Evolutionary conservation across 2,888 invertebrate genomes (phyloP).

Genomic region (Diaphora mendica): DNA sequence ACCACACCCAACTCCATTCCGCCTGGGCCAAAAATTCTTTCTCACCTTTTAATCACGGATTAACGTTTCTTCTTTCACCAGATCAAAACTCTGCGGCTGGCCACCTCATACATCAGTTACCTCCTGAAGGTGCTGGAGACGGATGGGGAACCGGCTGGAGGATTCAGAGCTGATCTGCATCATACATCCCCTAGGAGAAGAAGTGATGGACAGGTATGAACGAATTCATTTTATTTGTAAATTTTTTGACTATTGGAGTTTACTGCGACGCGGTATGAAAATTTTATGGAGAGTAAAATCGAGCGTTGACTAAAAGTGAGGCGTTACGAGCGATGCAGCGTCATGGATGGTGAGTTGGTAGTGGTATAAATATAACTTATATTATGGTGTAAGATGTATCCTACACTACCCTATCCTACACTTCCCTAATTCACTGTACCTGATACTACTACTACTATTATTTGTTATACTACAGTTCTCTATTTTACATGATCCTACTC

Average conservation of each 20-base stretch:
- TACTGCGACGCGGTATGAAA: too few species aligned
- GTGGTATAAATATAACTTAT: slow-evolving; percentile 7
- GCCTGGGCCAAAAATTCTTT: slow-evolving; percentile 36
- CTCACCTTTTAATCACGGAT: slow-evolving; percentile 47
- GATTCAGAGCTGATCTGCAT: slow-evolving; percentile 94
- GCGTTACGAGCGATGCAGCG: too few species aligned
- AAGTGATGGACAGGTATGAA: slow-evolving; percentile 67
- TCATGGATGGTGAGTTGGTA: background rate
- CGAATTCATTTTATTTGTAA: background rate
- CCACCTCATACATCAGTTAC: slow-evolving; percentile 97
- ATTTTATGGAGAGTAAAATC: too few species aligned
- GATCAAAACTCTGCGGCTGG: slow-evolving; percentile 97
- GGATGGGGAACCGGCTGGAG: slow-evolving; percentile 93
- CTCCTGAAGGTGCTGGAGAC: slow-evolving; percentile 95
- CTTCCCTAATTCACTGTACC: too few species aligned
- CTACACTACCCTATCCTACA: too few species aligned
- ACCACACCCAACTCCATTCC: slow-evolving; percentile 20
- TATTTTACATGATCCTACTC: too few species aligned
- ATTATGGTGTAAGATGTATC: background rate
- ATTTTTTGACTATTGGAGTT: background rate
- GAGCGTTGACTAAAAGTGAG: too few species aligned
- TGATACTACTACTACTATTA: too few species aligned
- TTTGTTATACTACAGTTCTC: too few species aligned
- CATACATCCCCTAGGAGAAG: slow-evolving; percentile 81
- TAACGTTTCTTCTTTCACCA: slow-evolving; percentile 78